Base-by-base conservation (phyloP, 2,888 invertebrate species). In the Tupiocoris notatus region DNA sequence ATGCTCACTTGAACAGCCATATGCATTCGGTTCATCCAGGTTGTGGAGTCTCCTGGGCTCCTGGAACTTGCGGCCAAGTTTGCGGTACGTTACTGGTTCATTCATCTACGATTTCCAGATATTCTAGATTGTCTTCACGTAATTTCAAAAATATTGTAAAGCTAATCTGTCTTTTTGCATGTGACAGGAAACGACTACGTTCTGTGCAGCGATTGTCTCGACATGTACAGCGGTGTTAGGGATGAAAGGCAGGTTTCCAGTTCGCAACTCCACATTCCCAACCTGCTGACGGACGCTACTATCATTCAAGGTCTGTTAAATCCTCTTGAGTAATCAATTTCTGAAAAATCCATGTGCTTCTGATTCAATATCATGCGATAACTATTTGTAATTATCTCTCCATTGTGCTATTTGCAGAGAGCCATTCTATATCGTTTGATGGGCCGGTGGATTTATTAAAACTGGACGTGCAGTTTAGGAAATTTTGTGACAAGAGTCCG, bases 1-100 rank as follows among this genome's bases (percentile, higher is more conserved):
- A 85, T 1, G 81, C 83, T 1, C 84, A 84, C 80, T 83, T 87
- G 73, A 83, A 81, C 82, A 82, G 82, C 16, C 85, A 88, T 80
- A 85, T 88, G 85, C 82, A 84, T 23, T 82, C 83, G 0, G 82
- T 84, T 16, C 88, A 88, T 82, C 87, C 87, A 9, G 89, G 89
- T 2, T 89, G 88, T 83, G 87, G 87, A 56, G 82, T 85, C 2
- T 81, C 84, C 76, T 83, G 85, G 84, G 81, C 84, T 79, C 84
- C 86, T 71, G 86, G 86, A 1, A 83, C 83, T 68, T 88, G 88
- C 80, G 88, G 88, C 20, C 85, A 86, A 76, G 83, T 83, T 66
- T 81, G 83, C 79, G 84, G 85, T 84, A 76, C 78, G 81, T 21
- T 18, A 16, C 39, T 12, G 6, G 20, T 57, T 57, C 21, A 54